These are phyloP conservation scores for Petaurus breviceps DNA, from an alignment of 2,113 vertebrate genomes.

Conservation along the genomic window DNA sequence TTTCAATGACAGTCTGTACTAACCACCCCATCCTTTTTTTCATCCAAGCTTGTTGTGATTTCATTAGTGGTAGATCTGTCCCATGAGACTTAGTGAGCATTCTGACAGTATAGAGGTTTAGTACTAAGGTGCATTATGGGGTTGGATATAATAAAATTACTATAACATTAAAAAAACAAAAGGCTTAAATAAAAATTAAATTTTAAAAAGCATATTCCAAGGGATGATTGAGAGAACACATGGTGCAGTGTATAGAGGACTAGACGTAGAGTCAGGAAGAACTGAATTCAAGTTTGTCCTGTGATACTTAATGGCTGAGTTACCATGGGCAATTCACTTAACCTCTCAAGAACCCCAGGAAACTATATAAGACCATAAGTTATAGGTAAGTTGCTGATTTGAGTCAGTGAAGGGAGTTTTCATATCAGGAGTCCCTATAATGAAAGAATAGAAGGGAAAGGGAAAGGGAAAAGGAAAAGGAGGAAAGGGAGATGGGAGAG, in stretches of 20 bases:
- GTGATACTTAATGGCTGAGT: not conserved
- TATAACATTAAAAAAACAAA: not conserved
- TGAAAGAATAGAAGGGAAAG: not conserved
- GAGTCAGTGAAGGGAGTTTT: not conserved
- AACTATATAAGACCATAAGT: not conserved
- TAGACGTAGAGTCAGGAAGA: not conserved
- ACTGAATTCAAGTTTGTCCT: not conserved
- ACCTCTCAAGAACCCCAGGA: not conserved
- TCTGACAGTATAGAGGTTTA: not conserved
- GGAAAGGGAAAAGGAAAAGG: not conserved
- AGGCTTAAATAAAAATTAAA: not conserved
- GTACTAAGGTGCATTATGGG: not conserved
- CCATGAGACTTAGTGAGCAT: not conserved
- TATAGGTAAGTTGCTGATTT: not conserved
- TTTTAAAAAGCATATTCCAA: not conserved
- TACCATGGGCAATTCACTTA: not conserved
- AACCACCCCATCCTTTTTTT: not conserved
- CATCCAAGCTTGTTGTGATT: not conserved
- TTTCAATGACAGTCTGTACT: not conserved
- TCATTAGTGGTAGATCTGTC: not conserved
- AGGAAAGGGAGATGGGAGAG: not conserved
- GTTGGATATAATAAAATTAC: not conserved
- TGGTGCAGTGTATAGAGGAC: not conserved
- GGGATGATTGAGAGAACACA: not conserved
- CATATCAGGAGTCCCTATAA: not conserved